Base-by-base conservation (phyloP, 2,113 vertebrate genomes). In the Coracopsis vasa region DNA sequence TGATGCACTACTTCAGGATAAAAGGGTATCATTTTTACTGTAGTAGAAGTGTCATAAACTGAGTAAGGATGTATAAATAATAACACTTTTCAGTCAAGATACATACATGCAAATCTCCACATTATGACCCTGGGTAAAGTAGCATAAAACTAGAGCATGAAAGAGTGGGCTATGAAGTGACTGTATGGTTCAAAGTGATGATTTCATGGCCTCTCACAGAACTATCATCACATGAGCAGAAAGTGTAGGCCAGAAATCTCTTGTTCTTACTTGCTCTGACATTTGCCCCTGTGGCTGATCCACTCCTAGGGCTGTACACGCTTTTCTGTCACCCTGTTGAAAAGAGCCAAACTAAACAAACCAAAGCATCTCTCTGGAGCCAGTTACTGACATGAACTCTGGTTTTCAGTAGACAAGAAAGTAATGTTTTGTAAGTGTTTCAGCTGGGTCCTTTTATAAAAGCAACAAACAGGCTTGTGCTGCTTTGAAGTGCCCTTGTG, bases 151-250 rank as follows among this genome's bases (percentile, higher is more conserved):
- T 35, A 60, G 39, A 73, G 39, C 44, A 37, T 3, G 31, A 39
- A 23, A 18, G 23, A 69, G 28, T 0, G 0, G 20, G 41, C 61
- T 39, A 8, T 11, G 19, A 45, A 28, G 29, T 6, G 37, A 77
- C 27, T 19, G 48, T 33, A 54, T 3, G 8, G 27, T 9, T 67
- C 24, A 7, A 44, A 60, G 53, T 10, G 39, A 16, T 1, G 0
- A 45, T 61, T 81, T 42, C 10, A 1, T 23, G 47, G 27, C 28
- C 1, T 5, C 37, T 81, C 25, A 27, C 67, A 70, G 35, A 67
- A 33, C 31, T 24, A 23, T 15, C 20, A 24, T 35, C 33, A 58
- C 33, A 58, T 58, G 33, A 58, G 56, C 56, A 35, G 33, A 58
- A 58, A 58, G 56, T 7, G 20, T 35, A 58, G 16, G 33, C 31